Evolutionary conservation across 2,888 invertebrate genomes (phyloP), one percentile per base, ranked within the genome.

Genomic region (Ectemnius lituratus): DNA sequence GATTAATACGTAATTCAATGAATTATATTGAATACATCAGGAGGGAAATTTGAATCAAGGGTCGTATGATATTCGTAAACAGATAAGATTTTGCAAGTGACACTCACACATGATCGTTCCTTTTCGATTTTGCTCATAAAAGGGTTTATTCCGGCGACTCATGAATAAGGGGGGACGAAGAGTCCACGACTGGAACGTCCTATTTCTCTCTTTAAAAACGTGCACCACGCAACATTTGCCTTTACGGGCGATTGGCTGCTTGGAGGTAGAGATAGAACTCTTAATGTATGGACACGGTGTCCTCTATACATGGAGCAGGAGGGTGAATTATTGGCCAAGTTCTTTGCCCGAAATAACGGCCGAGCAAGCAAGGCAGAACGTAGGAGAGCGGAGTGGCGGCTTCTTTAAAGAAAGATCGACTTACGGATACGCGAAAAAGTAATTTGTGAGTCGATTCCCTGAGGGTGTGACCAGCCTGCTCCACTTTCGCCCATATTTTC

Each of bases 361-460:
- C 16, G n/a, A 16, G 52, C 14, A 16, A 52, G 16, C 37, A 37
- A 37, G 37, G 37, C 5, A 37, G 37, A 37, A 11, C 8, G 37
- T 37, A 37, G 37, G 37, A 6, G 37, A 37, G 37, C 37, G 37
- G 5, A 37, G 37, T 11, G 37, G 37, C 69, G 67, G 23, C 23
- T 74, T 62, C 74, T 74, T 66, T 76, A 75, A 74, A 84, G 76
- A 63, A 79, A 84, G 83, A 83, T 81, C 79, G 81, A 75, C 72
- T 64, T 57, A 77, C 66, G 79, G 79, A 79, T 78, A 80, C 79
- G 80, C 74, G 82, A 77, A 73, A 76, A 78, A 79, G 81, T 84
- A 82, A 82, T 85, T 84, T 83, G 84, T 80, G 83, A 84, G 74
- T 67, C 80, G 76, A 70, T 78, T 79, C 79, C 75, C 67, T 49